Evolutionary conservation across 2,113 vertebrate species (phyloP), one percentile per base, ranked within the genome.

Genomic region (Aldabrachelys gigantea): DNA sequence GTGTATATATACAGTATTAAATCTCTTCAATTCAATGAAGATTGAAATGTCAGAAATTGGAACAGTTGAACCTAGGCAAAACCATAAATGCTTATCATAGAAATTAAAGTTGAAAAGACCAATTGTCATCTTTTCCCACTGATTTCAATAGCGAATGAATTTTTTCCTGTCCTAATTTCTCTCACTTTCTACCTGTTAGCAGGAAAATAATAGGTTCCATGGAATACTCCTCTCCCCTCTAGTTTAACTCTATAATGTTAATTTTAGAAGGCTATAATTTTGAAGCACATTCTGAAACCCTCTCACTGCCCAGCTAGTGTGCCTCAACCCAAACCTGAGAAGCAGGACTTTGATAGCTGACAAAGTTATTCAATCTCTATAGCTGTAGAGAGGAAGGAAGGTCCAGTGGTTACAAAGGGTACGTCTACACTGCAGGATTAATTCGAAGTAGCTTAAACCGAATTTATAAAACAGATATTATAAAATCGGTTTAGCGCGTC

Each of bases 251-350:
- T 38, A 72, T 72, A 22, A 38, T 38, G n/a, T 38, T 72, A 21
- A 38, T 38, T 72, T 72, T 72, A 38, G 38, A 38, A 72, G 65
- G 38, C 17, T 17, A n/a, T 72, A 72, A 72, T 72, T 72, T 38
- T 69, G 38, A 44, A 78, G 41, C 24, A 3, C 22, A 41, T 4
- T 47, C 53, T 8, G 44, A 79, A 56, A 35, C 29, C 52, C 27
- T 0, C 52, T 54, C 50, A 47, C 25, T 49, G 10, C 53, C 17
- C 0, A 0, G 22, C 27, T 57, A 56, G 1, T 4, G 1, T 57
- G 72, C 72, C 22, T 75, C 47, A 78, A 0, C 53, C 35, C 5
- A 0, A 6, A 69, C 72, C 35, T 44, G 22, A 21, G 41, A 44
- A 17, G 6, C 31, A 29, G 52, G 62, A 80, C 0, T 16, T 24